Evolutionary conservation across 2,888 invertebrate species (phyloP).

Genomic region (Meteorus colon): DNA sequence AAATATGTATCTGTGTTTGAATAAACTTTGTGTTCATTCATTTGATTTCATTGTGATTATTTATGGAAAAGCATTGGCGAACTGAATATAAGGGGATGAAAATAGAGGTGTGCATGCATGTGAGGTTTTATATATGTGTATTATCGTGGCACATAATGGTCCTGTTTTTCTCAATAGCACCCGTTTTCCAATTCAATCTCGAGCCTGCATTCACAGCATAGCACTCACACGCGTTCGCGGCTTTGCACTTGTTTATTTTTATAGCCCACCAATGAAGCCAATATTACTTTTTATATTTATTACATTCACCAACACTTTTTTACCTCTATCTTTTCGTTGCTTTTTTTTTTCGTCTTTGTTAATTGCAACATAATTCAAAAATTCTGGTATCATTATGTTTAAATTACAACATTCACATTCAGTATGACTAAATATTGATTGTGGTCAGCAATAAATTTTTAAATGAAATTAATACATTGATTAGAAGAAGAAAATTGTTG

Average conservation of each 20-base stretch:
- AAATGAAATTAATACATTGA: too few relatives aligned
- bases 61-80: conserved; percentile 3
- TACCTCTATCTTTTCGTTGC: not conserved
- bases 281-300: conserved; percentile 32
- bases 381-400: too few relatives aligned
- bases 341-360: conserved; percentile 4
- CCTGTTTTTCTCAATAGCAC: conserved; percentile 33
- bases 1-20: too few relatives aligned
- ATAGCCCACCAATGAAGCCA: conserved; percentile 34
- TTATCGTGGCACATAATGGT: conserved; percentile 11
- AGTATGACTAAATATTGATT: too few relatives aligned
- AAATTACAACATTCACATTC: too few relatives aligned
- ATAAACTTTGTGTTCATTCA: too few relatives aligned
- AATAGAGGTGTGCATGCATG: conserved; percentile 23
- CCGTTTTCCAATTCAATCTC: conserved; percentile 41
- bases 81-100: conserved; percentile 13
- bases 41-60: not conserved
- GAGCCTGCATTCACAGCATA: conserved; percentile 29
- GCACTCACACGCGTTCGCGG: too few relatives aligned
- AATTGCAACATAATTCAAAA: conserved; percentile 8
- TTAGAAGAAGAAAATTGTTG: too few relatives aligned
- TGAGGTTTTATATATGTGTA: not conserved
- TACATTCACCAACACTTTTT: conserved; percentile 16
- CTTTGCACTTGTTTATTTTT: conserved; percentile 33
- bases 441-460: too few relatives aligned